A percentile compares a stretch with the other conserved stretches of the same genome.
Conservation (phyloP, 1,140 invertebrate genomes). For the Calycopis cecrops region DNA sequence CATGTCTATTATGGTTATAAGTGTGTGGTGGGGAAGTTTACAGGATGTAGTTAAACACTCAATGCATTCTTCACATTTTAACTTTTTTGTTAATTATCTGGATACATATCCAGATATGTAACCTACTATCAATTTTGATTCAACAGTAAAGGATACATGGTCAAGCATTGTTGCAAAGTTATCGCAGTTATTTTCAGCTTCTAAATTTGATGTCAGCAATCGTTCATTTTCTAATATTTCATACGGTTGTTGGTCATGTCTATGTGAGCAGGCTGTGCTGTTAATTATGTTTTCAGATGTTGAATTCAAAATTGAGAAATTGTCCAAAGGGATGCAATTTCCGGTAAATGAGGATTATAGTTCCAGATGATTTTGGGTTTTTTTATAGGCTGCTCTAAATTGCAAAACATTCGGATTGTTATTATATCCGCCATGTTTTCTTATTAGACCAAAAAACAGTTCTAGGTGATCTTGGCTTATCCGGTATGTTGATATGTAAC, state of each 20-base stretch:
- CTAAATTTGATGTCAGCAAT: too few relatives aligned
- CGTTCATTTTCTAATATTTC: too few relatives aligned
- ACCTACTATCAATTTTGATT: background rate
- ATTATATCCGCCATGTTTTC: constrained; percentile 23
- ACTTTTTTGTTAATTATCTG: background rate
- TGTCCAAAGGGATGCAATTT: too few relatives aligned
- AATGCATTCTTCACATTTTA: constrained; percentile 9
- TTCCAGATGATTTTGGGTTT: constrained; percentile 20
- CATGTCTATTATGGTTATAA: constrained; percentile 11
- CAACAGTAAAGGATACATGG: background rate
- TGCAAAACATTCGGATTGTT: constrained; percentile 28
- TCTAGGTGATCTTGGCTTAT: constrained; percentile 27
- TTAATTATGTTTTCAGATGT: too few relatives aligned
- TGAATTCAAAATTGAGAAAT: too few relatives aligned
- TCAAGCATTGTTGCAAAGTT: background rate
- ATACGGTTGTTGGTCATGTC: too few relatives aligned
- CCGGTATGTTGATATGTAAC: constrained; percentile 19
- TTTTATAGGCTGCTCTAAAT: constrained; percentile 17
- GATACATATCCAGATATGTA: constrained; percentile 6
- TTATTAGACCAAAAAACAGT: constrained; percentile 27
- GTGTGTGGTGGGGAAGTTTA: background rate
- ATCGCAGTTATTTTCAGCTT: background rate
- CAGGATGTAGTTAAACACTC: background rate
- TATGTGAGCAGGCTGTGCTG: too few relatives aligned
- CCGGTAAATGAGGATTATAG: too few relatives aligned